Conservation (phyloP, 1,140 invertebrate genomes). For the Danaus plexippus region DNA sequence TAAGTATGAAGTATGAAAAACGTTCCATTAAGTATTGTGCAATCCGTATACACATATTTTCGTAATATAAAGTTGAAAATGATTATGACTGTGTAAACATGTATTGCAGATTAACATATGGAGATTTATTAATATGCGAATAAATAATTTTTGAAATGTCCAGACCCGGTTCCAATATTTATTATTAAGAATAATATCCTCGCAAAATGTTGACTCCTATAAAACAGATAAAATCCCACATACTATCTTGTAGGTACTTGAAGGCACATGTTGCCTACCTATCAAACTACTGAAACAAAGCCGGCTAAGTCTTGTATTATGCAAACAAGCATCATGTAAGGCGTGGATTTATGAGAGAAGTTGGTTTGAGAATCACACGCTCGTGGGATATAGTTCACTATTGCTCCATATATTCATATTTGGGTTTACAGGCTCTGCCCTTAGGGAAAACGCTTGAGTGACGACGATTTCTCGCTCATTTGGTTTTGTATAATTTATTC, state of each 20-base stretch:
- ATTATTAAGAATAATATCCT: not conserved
- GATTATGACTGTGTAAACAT: no score
- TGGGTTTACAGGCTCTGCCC: conserved; percentile 34
- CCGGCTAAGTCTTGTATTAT: conserved; percentile 70
- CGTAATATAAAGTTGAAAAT: no score
- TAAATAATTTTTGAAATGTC: no score
- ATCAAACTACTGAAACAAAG: conserved; percentile 64
- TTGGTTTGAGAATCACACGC: conserved; percentile 57
- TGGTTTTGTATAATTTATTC: conserved; percentile 7
- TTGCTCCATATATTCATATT: conserved; percentile 61
- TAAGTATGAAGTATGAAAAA: no score
- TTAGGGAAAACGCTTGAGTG: conserved; percentile 29
- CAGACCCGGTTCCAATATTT: not conserved
- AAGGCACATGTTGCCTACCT: conserved; percentile 43
- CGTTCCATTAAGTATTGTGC: no score
- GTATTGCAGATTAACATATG: no score
- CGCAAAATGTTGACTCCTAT: not conserved
- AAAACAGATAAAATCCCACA: conserved; percentile 7
- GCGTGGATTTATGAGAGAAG: conserved; percentile 68
- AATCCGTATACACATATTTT: no score
- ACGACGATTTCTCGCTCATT: conserved; percentile 26
- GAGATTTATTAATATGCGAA: no score
- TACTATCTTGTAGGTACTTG: conserved; percentile 21
- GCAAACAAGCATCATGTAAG: conserved; percentile 69
- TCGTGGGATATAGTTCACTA: conserved; percentile 46